Base-by-base conservation (phyloP, 2,797 vertebrate species). In the Acanthurus lineatus region DNA sequence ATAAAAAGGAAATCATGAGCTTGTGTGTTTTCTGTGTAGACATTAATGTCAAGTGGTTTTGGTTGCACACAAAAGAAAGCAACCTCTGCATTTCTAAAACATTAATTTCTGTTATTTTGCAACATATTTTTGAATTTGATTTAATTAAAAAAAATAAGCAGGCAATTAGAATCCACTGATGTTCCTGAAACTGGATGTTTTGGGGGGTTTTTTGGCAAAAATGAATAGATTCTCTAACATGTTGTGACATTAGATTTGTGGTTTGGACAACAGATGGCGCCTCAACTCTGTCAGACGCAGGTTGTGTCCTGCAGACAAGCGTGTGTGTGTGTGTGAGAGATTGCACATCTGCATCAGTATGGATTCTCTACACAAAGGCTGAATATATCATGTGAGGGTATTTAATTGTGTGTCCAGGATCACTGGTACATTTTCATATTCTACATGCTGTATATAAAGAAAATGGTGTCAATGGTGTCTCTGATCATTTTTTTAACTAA, bases 261-360 rank as follows among this genome's bases (percentile, higher is more conserved):
- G 14, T 65, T 49, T 70, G 83, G 56, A 54, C 86, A 81, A 7
- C 76, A 85, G 88, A 32, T 72, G 85, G 82, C 79, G 76, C 71
- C 56, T 7, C 9, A 42, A 35, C 32, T 69, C 73, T 47, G 52
- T 48, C 49, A 40, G 9, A 40, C 35, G n/a, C 48, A 38, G 61
- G n/a, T 42, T 20, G 20, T 40, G 35, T 8, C 1, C 22, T 2
- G 32, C 2, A 45, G 48, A 17, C 10, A 0, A 19, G 56, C 19
- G 0, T 38, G 48, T n/a, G 52, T 25, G 20, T 1, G 16, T 14
- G 12, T 42, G 40, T 25, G 47, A 9, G 47, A 16, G 47, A 47
- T 17, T 15, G 19, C 2, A 3, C 3, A 25, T 53, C 10, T 32
- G 53, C 53, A 56, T 16, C 15, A 2, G 15, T 14, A 17, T 9